A percentile compares a stretch with the other conserved stretches of the same genome.
phyloP scores from a whole-genome alignment of 2,113 vertebrate genomes.

The Otolemur garnettii region DNA sequence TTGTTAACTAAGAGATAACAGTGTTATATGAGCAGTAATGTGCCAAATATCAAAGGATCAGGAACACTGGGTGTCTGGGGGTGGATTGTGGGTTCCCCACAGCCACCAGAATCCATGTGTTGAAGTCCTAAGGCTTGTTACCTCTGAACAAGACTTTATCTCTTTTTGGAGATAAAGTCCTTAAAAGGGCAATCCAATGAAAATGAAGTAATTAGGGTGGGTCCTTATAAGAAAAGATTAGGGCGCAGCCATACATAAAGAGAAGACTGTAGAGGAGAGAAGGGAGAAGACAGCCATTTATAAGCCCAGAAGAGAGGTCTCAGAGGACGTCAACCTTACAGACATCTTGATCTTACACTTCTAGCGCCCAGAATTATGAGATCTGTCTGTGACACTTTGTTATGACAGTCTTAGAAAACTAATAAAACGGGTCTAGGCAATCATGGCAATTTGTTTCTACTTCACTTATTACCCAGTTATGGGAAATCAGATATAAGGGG shows the following conservation, averaged over 20 bases:
- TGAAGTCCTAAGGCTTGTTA: neutral
- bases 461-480: neutral
- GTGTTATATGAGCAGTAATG: neutral
- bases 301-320: neutral
- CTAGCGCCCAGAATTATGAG: neutral
- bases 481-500: neutral
- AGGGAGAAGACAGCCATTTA: neutral
- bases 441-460: neutral
- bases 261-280: neutral
- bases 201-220: neutral
- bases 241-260: neutral
- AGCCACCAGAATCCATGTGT: neutral
- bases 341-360: neutral
- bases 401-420: neutral
- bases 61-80: neutral
- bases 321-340: neutral
- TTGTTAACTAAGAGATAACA: neutral
- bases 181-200: constrained; percentile 1
- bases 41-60: neutral
- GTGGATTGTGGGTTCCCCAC: neutral
- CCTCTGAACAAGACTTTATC: neutral
- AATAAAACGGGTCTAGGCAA: neutral
- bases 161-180: neutral
- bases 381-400: neutral
- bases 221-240: neutral